Evolutionary conservation across 1,140 invertebrate species (phyloP).

Genomic region (Andrena cerasifolii): DNA sequence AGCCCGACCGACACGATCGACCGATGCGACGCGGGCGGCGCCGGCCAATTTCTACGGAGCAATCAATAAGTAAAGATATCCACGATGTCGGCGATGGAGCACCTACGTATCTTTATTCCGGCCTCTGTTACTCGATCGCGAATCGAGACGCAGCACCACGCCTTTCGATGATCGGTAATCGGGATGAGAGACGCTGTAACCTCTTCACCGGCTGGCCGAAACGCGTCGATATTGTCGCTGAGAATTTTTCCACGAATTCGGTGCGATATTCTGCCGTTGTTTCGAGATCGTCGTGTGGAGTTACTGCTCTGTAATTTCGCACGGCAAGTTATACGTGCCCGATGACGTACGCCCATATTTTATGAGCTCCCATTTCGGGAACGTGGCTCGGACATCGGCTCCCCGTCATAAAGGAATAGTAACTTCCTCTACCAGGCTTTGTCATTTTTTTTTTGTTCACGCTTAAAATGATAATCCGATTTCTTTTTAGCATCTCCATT

Average conservation of each 20-base stretch:
- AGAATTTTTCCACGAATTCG: no score
- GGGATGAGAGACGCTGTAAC: no score
- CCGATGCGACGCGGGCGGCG: slow-evolving; percentile 79
- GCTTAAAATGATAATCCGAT: neutral
- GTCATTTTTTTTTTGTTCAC: neutral
- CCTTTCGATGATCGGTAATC: neutral
- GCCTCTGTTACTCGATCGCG: neutral
- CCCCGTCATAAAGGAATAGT: slow-evolving; percentile 18
- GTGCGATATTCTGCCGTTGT: no score
- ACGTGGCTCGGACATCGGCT: slow-evolving; percentile 3
- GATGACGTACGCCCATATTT: slow-evolving; percentile 22
- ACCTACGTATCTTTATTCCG: slow-evolving; percentile 19
- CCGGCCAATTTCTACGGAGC: slow-evolving; percentile 78
- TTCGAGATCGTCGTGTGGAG: neutral
- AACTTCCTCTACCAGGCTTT: slow-evolving; percentile 10
- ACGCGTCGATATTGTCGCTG: no score
- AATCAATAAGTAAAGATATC: slow-evolving; percentile 79
- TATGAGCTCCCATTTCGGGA: slow-evolving; percentile 7
- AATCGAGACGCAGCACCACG: neutral
- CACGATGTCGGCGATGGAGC: slow-evolving; percentile 52
- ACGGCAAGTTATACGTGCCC: neutral
- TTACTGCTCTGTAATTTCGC: neutral
- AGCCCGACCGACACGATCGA: slow-evolving; percentile 74
- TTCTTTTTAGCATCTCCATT: neutral
- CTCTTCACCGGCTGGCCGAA: no score